A percentile compares a stretch with the other conserved stretches of the same genome.
These are phyloP conservation scores for Porites evermanni DNA, from an alignment of 92 coral and sea anemone species.

Conservation along the genomic window DNA sequence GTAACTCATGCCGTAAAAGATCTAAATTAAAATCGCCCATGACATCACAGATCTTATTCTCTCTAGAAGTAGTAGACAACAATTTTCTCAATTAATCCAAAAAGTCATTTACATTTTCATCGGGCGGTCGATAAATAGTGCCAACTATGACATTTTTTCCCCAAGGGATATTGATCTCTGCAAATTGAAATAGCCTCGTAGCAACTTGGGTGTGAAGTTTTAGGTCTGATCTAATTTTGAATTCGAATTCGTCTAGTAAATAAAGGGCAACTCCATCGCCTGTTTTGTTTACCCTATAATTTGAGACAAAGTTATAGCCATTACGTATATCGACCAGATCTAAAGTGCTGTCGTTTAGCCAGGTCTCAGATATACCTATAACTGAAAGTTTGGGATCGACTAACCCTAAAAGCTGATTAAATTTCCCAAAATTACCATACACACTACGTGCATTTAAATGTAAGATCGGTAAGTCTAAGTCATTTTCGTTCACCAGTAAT, in stretches of 20 bases:
- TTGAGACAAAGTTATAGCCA: constrained; percentile 57
- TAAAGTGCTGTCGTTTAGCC: constrained; percentile 31
- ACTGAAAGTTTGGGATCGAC: constrained; percentile 30
- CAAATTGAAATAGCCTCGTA: background rate
- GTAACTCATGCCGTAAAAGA: too few species aligned
- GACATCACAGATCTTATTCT: too few species aligned
- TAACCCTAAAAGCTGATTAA: background rate
- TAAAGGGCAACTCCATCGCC: constrained; percentile 64
- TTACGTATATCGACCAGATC: constrained; percentile 16
- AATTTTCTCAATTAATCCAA: too few species aligned
- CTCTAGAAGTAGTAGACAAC: too few species aligned
- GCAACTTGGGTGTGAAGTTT: background rate
- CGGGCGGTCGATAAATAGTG: background rate
- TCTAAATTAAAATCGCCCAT: too few species aligned
- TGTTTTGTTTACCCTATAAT: constrained; percentile 18
- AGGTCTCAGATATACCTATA: constrained; percentile 42
- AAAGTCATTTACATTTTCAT: background rate
- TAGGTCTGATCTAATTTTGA: constrained; percentile 2
- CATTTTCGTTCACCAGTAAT: too few species aligned
- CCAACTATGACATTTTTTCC: background rate
- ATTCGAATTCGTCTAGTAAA: constrained; percentile 1
- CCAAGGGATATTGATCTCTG: background rate
- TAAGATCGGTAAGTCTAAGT: background rate
- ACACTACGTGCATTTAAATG: constrained; percentile 41
- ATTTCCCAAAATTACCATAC: too few species aligned